These are phyloP conservation scores for Oreonectes daqikongensis DNA, from an alignment of 2,797 vertebrate species.

Conservation along the genomic window DNA sequence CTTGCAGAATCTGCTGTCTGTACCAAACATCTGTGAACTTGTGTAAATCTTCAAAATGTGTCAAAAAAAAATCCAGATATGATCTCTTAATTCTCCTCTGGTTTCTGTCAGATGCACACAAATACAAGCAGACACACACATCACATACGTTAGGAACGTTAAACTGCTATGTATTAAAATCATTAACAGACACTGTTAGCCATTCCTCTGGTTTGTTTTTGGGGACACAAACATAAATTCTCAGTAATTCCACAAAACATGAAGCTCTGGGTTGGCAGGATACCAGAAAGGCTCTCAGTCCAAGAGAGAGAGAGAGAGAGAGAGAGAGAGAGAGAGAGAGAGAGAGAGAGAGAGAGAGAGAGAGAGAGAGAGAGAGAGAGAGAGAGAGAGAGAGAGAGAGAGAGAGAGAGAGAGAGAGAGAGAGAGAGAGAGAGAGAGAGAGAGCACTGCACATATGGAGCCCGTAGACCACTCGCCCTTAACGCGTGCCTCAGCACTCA, in stretches of 20 bases:
- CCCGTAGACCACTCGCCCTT: constrained; percentile 37
- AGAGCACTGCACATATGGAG: constrained; percentile 33
- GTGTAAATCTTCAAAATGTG: constrained; percentile 1
- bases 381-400: constrained; percentile 14
- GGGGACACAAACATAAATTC: constrained; percentile 1
- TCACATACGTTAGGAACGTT: too few relatives aligned
- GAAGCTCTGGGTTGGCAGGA: constrained; percentile 12
- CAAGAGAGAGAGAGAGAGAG: constrained; percentile 4
- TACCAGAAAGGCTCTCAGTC: constrained; percentile 14
- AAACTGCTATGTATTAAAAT: too few relatives aligned
- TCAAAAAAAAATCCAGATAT: not conserved
- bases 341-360: constrained; percentile 4
- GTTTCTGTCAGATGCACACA: not conserved
- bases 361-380: constrained; percentile 4
- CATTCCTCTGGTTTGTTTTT: constrained; percentile 3
- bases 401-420: constrained; percentile 7
- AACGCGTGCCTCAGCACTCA: constrained; percentile 36
- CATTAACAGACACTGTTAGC: not conserved
- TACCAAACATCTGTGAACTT: not conserved
- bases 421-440: constrained; percentile 11
- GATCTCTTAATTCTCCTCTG: too few relatives aligned
- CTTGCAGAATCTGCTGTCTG: constrained; percentile 10
- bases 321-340: constrained; percentile 4
- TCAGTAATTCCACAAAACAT: not conserved
- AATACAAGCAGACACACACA: too few relatives aligned